These are phyloP conservation scores for Spilarctia lutea DNA, from an alignment of 2,888 invertebrate species.

Conservation along the genomic window DNA sequence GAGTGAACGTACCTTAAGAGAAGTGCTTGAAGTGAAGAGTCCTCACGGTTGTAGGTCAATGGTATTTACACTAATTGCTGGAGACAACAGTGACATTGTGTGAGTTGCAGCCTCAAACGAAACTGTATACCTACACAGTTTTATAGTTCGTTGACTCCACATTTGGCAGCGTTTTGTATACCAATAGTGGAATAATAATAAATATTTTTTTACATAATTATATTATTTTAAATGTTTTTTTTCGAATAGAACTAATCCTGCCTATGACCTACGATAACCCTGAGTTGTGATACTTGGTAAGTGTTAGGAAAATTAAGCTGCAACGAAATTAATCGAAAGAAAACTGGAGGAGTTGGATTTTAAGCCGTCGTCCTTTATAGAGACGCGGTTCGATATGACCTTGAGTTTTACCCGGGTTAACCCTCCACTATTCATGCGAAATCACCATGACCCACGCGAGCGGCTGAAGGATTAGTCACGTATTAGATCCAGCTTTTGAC, in stretches of 20 bases:
- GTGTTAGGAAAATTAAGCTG: no score
- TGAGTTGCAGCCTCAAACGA: slow-evolving; percentile 44
- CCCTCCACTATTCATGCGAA: slow-evolving; percentile 55
- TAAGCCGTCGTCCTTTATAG: slow-evolving; percentile 52
- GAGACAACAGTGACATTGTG: slow-evolving; percentile 66
- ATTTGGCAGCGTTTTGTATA: background rate
- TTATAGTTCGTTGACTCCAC: background rate
- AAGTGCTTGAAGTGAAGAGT: slow-evolving; percentile 62
- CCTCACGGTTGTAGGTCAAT: slow-evolving; percentile 71
- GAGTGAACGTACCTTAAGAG: slow-evolving; percentile 11
- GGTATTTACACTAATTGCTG: slow-evolving; percentile 80
- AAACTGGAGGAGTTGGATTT: no score
- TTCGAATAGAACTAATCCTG: no score
- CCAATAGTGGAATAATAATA: background rate
- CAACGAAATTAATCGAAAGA: no score
- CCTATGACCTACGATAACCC: no score
- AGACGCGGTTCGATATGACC: slow-evolving; percentile 39
- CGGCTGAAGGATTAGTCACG: slow-evolving; percentile 58
- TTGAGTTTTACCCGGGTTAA: slow-evolving; percentile 41
- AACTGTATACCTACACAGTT: slow-evolving; percentile 2
- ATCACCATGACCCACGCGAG: slow-evolving; percentile 57
- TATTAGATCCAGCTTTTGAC: slow-evolving; percentile 57
- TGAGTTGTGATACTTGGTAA: no score
- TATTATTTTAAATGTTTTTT: no score
- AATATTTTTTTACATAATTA: no score